Percentiles rank a stretch among this genome's conserved stretches.
Evolutionary conservation across 2,888 invertebrate genomes (phyloP).

Genomic region (Volucella bombylans): DNA sequence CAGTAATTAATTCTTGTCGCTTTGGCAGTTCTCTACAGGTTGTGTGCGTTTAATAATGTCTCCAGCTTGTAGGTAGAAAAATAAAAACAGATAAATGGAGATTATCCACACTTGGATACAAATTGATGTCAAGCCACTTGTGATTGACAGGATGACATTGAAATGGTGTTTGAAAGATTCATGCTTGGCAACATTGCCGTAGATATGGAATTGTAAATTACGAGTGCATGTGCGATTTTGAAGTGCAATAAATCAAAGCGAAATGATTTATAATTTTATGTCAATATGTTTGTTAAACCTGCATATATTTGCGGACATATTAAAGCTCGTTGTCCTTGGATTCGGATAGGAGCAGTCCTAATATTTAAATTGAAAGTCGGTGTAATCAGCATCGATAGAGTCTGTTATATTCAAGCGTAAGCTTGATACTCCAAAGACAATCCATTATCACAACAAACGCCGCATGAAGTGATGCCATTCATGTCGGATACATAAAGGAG

Average conservation of each 20-base stretch:
- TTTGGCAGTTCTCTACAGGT: conserved; percentile 14
- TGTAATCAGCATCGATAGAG: too few species aligned
- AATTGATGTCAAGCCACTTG: conserved; percentile 54
- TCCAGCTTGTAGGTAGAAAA: background rate
- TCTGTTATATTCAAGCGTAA: too few species aligned
- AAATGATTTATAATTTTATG: too few species aligned
- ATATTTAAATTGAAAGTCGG: too few species aligned
- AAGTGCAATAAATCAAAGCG: conserved; percentile 27
- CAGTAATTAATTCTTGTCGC: conserved; percentile 70
- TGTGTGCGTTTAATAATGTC: background rate
- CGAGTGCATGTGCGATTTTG: conserved; percentile 17
- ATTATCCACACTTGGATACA: conserved; percentile 53
- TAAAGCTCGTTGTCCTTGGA: too few species aligned
- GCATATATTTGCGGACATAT: too few species aligned
- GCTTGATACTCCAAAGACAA: too few species aligned
- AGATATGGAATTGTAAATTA: conserved; percentile 1
- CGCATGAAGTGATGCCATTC: too few species aligned
- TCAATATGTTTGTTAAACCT: too few species aligned
- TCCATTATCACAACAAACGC: too few species aligned
- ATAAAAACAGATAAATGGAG: conserved; percentile 49
- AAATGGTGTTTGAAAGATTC: conserved; percentile 42
- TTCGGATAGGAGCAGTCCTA: too few species aligned
- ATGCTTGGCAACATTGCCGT: conserved; percentile 32
- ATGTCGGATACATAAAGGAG: too few species aligned
- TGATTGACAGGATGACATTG: conserved; percentile 69